These are phyloP conservation scores for Alsophila aescularia DNA, from an alignment of 2,888 invertebrate species.

Conservation along the genomic window DNA sequence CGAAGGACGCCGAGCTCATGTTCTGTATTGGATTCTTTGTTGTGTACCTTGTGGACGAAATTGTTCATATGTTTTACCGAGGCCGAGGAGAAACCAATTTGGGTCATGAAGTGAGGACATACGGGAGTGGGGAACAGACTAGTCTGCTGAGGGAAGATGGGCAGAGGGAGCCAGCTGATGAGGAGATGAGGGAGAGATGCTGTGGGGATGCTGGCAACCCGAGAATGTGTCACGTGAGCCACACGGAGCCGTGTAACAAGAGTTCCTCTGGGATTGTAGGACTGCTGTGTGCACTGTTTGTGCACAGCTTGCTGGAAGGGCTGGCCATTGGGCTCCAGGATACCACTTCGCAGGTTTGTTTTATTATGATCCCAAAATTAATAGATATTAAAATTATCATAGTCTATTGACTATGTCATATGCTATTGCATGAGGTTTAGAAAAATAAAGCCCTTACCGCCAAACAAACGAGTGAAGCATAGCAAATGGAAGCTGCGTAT, in stretches of 20 bases:
- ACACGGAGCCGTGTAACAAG: conserved; percentile 86
- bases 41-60: conserved; percentile 89
- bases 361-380: too few relatives aligned
- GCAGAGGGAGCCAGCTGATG: conserved; percentile 42
- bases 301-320: conserved; percentile 92
- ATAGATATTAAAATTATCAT: too few relatives aligned
- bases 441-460: too few relatives aligned
- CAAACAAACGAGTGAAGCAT: too few relatives aligned
- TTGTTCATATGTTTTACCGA: conserved; percentile 87
- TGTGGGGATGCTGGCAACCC: conserved; percentile 67
- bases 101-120: conserved; percentile 36
- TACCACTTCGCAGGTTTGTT: conserved; percentile 83
- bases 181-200: conserved; percentile 61
- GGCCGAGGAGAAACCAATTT: conserved; percentile 55
- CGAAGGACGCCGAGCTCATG: conserved; percentile 86
- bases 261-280: conserved; percentile 87
- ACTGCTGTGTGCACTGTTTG: conserved; percentile 88
- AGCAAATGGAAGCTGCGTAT: too few relatives aligned
- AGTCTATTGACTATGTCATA: too few relatives aligned
- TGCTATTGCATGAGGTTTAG: too few relatives aligned
- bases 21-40: conserved; percentile 89
- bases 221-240: conserved; percentile 87
- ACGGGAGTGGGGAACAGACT: conserved; percentile 61
- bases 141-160: conserved; percentile 58
- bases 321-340: conserved; percentile 92